These are phyloP conservation scores for Ephestia elutella DNA, from an alignment of 1,140 invertebrate species.

Conservation along the genomic window DNA sequence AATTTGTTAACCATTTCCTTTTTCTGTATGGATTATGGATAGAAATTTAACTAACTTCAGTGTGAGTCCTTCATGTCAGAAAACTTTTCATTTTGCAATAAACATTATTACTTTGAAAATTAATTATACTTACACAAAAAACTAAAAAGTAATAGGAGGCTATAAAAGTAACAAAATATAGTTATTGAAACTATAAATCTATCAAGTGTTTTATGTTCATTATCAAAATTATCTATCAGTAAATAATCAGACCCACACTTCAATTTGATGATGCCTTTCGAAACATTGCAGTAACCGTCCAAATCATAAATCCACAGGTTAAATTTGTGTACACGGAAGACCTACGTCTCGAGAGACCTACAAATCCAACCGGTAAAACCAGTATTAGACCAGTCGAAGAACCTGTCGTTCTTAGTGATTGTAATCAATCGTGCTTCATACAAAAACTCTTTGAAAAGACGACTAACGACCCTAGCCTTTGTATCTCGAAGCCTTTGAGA, in stretches of 20 bases:
- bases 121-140: too few relatives aligned
- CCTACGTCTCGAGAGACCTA: neutral
- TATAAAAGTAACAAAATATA: too few relatives aligned
- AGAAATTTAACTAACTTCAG: neutral
- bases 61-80: neutral
- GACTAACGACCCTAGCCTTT: neutral
- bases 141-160: too few relatives aligned
- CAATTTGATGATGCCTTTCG: too few relatives aligned
- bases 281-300: too few relatives aligned
- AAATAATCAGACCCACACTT: too few relatives aligned
- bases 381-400: neutral
- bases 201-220: too few relatives aligned
- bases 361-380: neutral
- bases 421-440: neutral
- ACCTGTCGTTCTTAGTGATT: neutral
- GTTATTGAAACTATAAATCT: too few relatives aligned
- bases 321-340: neutral
- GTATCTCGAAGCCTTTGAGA: neutral
- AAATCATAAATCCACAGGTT: neutral
- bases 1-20: neutral
- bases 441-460: conserved; percentile 1
- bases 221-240: too few relatives aligned
- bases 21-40: neutral
- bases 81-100: neutral
- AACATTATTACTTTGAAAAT: too few relatives aligned